A percentile compares a stretch with the other conserved stretches of the same genome.
Evolutionary conservation across 2,797 vertebrate genomes (phyloP).

Genomic region (Macropodus opercularis): DNA sequence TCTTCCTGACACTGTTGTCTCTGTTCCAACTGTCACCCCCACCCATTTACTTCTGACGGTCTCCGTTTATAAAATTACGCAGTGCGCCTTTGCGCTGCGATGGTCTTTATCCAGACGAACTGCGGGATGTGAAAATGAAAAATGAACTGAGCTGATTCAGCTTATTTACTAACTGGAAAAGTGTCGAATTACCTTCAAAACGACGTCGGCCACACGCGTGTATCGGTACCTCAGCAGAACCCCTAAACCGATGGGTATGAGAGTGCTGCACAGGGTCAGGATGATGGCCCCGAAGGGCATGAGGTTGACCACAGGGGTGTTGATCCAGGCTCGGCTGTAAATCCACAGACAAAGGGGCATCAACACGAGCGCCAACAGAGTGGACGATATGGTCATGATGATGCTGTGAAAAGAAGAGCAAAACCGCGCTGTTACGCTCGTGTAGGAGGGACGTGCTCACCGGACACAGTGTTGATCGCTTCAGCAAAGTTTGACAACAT

Average conservation of each 20-base stretch:
- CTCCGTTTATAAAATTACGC: conserved; percentile 54
- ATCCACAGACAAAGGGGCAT: conserved; percentile 98
- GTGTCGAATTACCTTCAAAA: conserved; percentile 89
- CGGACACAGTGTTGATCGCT: background rate
- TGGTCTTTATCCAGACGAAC: background rate
- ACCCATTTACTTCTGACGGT: conserved; percentile 16
- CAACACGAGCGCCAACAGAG: conserved; percentile 90
- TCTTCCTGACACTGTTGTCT: conserved; percentile 70
- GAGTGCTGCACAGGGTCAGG: conserved; percentile 93
- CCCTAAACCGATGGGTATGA: conserved; percentile 93
- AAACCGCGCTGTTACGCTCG: background rate
- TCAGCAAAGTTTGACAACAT: background rate
- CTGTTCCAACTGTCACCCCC: conserved; percentile 32
- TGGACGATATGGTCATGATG: conserved; percentile 97
- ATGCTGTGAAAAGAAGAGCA: conserved; percentile 79
- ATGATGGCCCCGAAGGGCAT: conserved; percentile 93
- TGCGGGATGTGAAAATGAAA: background rate
- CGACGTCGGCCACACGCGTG: conserved; percentile 86
- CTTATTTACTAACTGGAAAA: background rate
- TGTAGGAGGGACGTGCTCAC: background rate
- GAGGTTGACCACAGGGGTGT: conserved; percentile 91
- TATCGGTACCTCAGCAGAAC: conserved; percentile 89
- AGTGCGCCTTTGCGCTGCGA: conserved; percentile 58
- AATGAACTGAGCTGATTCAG: rapidly evolving
- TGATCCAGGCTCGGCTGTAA: conserved; percentile 96